Base-by-base conservation (phyloP, 2,888 invertebrate genomes). In the Brachypalpus laphriformis region DNA sequence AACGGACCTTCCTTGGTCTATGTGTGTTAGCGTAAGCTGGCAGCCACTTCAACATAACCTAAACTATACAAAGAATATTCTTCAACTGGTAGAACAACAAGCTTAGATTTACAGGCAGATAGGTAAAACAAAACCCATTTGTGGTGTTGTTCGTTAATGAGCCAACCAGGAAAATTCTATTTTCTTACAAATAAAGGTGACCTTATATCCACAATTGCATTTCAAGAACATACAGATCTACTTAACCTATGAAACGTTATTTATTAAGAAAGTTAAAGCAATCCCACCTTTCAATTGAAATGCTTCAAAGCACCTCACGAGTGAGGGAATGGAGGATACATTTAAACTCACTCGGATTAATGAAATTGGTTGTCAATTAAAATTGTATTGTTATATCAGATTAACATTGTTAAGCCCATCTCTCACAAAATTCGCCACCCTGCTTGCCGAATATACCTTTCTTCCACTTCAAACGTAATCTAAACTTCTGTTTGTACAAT, bases 321-420 rank as follows among this genome's bases (percentile, higher is more conserved):
- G 0, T 2, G n/a, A 1, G 14, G 37, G 2, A n/a, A 40, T 40
- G 0, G 37, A 40, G n/a, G n/a, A 40, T 40, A 14, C 14, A 14
- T 47, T 20, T 11, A 47, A 9, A 20, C 18, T 47, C 6, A 11
- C 16, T 11, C 6, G 51, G 51, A 54, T 40, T 40, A 25, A 16
- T 2, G 16, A 14, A 71, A 71, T 71, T 47, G 49, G 49, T 18
- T 72, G 37, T 51, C 49, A 61, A 61, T 61, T 51, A 72, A 61
- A 61, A 40, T 16, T 28, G 40, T 40, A 8, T 51, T 51, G 49
- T 31, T 72, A 40, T 34, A 61, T 28, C 59, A 28, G 72, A 72
- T 72, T 61, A 72, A 72, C 28, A 47, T 37, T 49, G 47, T 71
- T 45, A 57, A 70, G 42, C 9, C 3, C 9, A 59, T 9, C 37